phyloP scores from a whole-genome alignment of 2,888 invertebrate genomes.

The Dysmachus trigonus region DNA sequence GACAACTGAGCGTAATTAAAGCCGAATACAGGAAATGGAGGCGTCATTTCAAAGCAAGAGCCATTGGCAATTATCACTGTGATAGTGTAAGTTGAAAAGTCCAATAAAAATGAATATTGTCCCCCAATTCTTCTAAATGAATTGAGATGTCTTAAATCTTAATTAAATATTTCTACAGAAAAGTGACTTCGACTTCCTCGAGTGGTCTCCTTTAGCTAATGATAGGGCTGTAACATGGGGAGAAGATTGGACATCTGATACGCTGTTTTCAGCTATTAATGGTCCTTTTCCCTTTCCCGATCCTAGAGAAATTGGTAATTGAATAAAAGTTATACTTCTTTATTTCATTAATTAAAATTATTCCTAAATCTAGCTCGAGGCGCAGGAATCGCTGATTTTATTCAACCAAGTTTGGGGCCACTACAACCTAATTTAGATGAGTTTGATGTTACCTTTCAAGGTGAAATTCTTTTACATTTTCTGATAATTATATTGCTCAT shows the following conservation, averaged over 20 bases:
- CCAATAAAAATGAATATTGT: not conserved
- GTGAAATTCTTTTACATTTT: constrained; percentile 63
- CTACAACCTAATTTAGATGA: constrained; percentile 96
- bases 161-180: constrained; percentile 54
- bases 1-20: constrained; percentile 93
- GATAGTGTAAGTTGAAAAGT: constrained; percentile 72
- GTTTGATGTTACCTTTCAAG: constrained; percentile 85
- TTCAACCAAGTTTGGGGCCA: constrained; percentile 97
- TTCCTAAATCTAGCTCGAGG: constrained; percentile 66
- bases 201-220: constrained; percentile 61
- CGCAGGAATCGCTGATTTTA: constrained; percentile 92
- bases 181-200: constrained; percentile 64
- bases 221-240: constrained; percentile 60
- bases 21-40: constrained; percentile 99
- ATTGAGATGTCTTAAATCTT: not conserved
- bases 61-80: constrained; percentile 75
- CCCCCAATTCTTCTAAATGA: not conserved
- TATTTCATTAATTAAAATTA: not conserved
- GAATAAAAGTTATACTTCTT: not conserved
- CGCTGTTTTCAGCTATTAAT: constrained; percentile 80
- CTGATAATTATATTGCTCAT: not conserved
- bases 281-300: constrained; percentile 97
- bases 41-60: constrained; percentile 73
- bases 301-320: constrained; percentile 90
- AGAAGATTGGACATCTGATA: constrained; percentile 79